Conservation (phyloP, 1,140 invertebrate species). For the Penaeus chinensis region DNA sequence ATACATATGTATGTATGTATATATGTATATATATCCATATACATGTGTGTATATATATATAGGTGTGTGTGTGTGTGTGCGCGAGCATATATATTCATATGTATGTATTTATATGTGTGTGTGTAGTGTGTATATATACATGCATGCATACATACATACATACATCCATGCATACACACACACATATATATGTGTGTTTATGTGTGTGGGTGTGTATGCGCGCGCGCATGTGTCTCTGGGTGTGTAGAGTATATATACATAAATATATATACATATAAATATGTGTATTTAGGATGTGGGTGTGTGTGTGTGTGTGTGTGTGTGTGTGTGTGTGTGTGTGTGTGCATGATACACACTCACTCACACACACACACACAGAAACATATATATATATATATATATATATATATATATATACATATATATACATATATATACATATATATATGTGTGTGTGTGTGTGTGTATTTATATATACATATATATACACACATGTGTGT, state of each 20-base stretch:
- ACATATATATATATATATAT: not conserved
- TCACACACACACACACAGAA: not conserved
- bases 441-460: not conserved
- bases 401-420: not conserved
- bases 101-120: too few relatives aligned
- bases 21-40: too few relatives aligned
- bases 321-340: not conserved
- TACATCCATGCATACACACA: not conserved
- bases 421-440: conserved; percentile 10
- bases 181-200: not conserved
- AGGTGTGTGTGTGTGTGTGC: too few relatives aligned
- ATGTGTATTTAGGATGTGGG: not conserved
- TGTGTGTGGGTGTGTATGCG: not conserved
- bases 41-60: too few relatives aligned
- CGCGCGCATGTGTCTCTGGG: not conserved
- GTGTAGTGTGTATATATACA: too few relatives aligned
- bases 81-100: too few relatives aligned
- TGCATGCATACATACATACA: not conserved
- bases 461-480: not conserved
- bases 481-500: not conserved
- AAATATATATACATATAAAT: not conserved
- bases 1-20: too few relatives aligned
- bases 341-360: not conserved
- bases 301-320: not conserved
- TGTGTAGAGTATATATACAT: not conserved